Evolutionary conservation across 2,888 invertebrate species (phyloP).

Genomic region (Tholera decimalis): DNA sequence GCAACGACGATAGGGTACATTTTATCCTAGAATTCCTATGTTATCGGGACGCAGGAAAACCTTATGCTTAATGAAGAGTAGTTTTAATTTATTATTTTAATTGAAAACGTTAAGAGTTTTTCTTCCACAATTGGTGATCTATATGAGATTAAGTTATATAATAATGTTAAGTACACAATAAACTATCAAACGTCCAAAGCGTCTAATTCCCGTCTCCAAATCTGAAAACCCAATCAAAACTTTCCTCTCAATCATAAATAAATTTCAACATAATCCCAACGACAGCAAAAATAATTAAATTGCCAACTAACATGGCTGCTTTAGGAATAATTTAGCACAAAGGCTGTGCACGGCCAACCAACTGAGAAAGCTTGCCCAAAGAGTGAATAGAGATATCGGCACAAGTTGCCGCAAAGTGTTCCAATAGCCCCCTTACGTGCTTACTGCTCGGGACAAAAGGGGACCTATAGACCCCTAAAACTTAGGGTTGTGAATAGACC

Average conservation of each 20-base stretch:
- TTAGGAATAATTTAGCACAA: constrained; percentile 54
- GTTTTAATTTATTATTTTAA: too few relatives aligned
- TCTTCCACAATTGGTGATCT: too few relatives aligned
- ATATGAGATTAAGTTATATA: too few relatives aligned
- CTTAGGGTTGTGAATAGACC: constrained; percentile 54
- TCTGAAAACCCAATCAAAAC: constrained; percentile 49
- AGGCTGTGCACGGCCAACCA: constrained; percentile 30
- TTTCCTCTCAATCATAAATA: constrained; percentile 36
- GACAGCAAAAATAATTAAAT: constrained; percentile 53
- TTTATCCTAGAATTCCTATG: too few relatives aligned
- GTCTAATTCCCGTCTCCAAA: constrained; percentile 4
- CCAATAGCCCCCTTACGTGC: constrained; percentile 58
- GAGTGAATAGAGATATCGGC: constrained; percentile 62
- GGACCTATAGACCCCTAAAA: constrained; percentile 54
- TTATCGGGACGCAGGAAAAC: too few relatives aligned
- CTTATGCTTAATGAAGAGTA: too few relatives aligned
- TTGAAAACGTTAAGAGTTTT: too few relatives aligned
- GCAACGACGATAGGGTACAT: too few relatives aligned
- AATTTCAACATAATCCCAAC: constrained; percentile 31
- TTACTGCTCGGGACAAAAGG: constrained; percentile 61
- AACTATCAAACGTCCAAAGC: neutral
- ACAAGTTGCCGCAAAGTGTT: constrained; percentile 62
- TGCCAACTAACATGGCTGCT: constrained; percentile 42
- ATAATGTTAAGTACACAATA: neutral
- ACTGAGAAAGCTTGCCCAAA: constrained; percentile 54